Base-by-base conservation (phyloP, 2,888 invertebrate species). In the Patella caerulea region DNA sequence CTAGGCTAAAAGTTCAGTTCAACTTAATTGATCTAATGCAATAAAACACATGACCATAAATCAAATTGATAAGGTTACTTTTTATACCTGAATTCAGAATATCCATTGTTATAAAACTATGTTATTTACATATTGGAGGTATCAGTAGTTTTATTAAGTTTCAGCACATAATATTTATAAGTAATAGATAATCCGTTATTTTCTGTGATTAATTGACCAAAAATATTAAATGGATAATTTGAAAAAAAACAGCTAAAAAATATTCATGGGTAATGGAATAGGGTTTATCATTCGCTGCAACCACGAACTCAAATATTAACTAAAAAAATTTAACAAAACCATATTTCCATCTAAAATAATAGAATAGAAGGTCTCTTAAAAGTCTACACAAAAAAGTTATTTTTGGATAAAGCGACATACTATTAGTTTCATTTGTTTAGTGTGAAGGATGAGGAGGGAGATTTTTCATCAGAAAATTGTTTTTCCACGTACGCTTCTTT, bases 31-130 rank as follows among this genome's bases (percentile, higher is more conserved):
- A 65, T 65, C 65, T n/a, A 65, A 24, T 24, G 24, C 65, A 24
- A 65, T 65, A 65, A 65, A 65, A 65, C 65, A 24, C 65, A 12
- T 24, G 65, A 24, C 65, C 65, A 65, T 65, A 65, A 65, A 65
- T 65, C 65, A 65, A 24, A 14, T n/a, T 24, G 65, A 65, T 65
- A 65, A 65, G 65, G 65, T 24, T 24, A 65, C n/a, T 24, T 24
- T 65, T 65, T 65, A n/a, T 65, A 65, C 65, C 24, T 24, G 24
- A 65, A 65, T 45, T 45, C 45, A 45, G 45, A 7, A 7, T 45
- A 45, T 45, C 45, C 45, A 45, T 45, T 45, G 45, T 45, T 45
- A 45, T 45, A 45, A 45, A 45, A 45, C 45, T 45, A 45, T 45
- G 45, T 45, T 7, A 45, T 45, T 7, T 7, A 45, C 7, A 45